phyloP scores from a whole-genome alignment of 2,113 vertebrate species.

The Laticauda laticaudata region DNA sequence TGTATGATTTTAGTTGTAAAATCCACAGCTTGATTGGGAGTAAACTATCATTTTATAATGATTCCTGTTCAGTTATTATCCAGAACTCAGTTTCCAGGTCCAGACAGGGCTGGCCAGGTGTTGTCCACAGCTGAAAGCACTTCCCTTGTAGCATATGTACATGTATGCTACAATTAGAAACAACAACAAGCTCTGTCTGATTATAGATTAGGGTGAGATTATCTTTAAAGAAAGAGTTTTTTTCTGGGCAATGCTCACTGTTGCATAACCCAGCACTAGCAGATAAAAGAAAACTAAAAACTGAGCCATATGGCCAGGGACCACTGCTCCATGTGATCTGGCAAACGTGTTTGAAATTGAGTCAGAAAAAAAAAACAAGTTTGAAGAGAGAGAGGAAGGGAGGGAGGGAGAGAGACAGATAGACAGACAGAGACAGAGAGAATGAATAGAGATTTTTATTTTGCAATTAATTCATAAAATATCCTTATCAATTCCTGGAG shows the following conservation, averaged over 20 bases:
- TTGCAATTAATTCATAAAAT: not conserved
- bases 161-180: not conserved
- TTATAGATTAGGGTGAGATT: not conserved
- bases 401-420: not conserved
- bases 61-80: not conserved
- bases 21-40: not conserved
- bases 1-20: not conserved
- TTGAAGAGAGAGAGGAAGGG: not conserved
- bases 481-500: not conserved
- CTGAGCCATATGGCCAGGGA: not conserved
- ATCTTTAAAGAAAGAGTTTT: not conserved
- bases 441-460: not conserved
- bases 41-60: not conserved
- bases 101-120: not conserved
- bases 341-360: not conserved
- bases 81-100: not conserved
- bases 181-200: not conserved
- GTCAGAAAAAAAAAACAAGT: not conserved
- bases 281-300: not conserved
- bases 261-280: not conserved
- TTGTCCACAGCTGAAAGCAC: not conserved
- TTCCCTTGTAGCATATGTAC: not conserved
- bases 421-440: not conserved
- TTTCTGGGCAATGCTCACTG: not conserved
- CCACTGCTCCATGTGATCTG: not conserved